These are phyloP conservation scores for Unio delphinus DNA, from an alignment of 2,888 invertebrate species.

Conservation along the genomic window DNA sequence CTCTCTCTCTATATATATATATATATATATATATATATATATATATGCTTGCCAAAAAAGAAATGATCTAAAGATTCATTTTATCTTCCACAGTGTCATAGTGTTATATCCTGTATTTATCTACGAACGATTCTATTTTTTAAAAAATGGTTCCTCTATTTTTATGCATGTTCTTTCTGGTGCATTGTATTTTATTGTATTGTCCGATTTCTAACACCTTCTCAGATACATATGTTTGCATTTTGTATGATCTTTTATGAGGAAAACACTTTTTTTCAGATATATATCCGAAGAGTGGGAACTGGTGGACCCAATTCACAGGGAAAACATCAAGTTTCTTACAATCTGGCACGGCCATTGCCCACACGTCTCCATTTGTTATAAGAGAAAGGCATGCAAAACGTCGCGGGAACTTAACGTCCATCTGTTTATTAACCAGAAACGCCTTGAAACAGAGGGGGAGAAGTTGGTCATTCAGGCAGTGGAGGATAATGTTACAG, in stretches of 20 bases:
- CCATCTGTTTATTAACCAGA: conserved; percentile 39
- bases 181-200: too few species aligned
- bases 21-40: too few species aligned
- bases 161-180: too few species aligned
- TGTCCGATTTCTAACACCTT: too few species aligned
- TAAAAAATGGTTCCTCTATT: too few species aligned
- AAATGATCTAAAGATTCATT: too few species aligned
- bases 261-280: conserved; percentile 7
- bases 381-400: conserved; percentile 16
- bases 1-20: too few species aligned
- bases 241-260: background rate
- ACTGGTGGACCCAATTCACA: conserved; percentile 22
- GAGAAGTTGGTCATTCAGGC: conserved; percentile 45
- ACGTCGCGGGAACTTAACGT: conserved; percentile 36
- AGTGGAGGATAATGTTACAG: conserved; percentile 23
- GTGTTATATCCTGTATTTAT: too few species aligned
- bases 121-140: too few species aligned
- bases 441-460: conserved; percentile 28
- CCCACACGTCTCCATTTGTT: conserved; percentile 45
- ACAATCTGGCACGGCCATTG: conserved; percentile 54
- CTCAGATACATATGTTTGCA: too few species aligned
- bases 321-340: conserved; percentile 34
- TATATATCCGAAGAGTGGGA: conserved; percentile 49
- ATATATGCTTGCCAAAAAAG: too few species aligned
- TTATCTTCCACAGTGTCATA: too few species aligned